A percentile compares a stretch with the other conserved stretches of the same genome.
Conservation (phyloP, 2,113 vertebrate species). For the Eurypyga helias region DNA sequence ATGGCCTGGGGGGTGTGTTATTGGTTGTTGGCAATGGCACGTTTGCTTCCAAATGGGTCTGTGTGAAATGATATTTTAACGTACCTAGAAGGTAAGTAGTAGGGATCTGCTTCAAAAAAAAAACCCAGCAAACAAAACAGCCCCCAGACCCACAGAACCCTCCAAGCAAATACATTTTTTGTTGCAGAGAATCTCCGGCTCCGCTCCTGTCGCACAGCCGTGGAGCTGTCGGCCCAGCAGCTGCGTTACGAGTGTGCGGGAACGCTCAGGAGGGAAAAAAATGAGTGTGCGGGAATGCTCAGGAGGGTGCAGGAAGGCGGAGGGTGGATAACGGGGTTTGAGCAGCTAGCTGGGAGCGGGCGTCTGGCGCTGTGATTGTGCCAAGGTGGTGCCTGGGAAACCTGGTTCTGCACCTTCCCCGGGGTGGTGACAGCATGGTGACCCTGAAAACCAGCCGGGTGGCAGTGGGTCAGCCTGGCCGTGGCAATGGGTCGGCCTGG, state of each 20-base stretch:
- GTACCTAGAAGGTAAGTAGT: background rate
- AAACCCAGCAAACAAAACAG: too few species aligned
- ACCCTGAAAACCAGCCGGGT: background rate
- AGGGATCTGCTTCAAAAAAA: background rate
- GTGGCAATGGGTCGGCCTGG: too few species aligned
- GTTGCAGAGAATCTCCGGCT: background rate
- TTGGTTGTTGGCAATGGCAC: background rate
- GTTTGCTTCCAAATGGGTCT: background rate
- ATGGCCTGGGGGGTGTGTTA: background rate
- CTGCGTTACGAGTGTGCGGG: too few species aligned
- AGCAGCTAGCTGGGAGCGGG: background rate
- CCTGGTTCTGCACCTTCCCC: background rate
- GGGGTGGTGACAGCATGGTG: background rate
- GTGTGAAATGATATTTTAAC: background rate
- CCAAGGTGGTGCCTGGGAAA: background rate
- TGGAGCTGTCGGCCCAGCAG: too few species aligned
- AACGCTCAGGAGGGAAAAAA: too few species aligned
- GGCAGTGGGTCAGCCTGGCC: too few species aligned
- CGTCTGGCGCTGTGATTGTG: background rate
- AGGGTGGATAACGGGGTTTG: background rate
- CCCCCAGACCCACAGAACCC: background rate
- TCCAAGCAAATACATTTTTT: conserved; percentile 1
- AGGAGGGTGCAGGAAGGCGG: background rate
- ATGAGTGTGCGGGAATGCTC: too few species aligned
- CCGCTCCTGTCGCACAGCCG: background rate